phyloP scores from a whole-genome alignment of 2,888 invertebrate species.

The Venustoraphidia nigricollis region DNA sequence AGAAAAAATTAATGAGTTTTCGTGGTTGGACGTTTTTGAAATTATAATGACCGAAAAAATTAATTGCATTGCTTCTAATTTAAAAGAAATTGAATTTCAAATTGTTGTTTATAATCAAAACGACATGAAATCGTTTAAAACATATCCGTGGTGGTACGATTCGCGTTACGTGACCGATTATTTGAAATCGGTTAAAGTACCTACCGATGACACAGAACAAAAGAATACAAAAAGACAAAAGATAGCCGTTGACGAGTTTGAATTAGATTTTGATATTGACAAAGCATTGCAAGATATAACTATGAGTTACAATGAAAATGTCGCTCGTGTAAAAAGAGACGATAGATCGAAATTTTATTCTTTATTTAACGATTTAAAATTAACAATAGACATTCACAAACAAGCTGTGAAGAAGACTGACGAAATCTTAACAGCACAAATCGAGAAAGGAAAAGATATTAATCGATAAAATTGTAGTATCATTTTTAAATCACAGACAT shows the following conservation, averaged over 20 bases:
- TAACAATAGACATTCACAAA: no score
- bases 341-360: no score
- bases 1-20: conserved; percentile 27
- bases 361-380: no score
- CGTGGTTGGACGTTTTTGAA: conserved; percentile 38
- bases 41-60: conserved; percentile 38
- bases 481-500: no score
- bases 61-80: conserved; percentile 19
- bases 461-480: no score
- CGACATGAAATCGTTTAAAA: conserved; percentile 32
- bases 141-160: conserved; percentile 36
- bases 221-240: background rate
- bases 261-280: conserved; percentile 13
- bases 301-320: conserved; percentile 5
- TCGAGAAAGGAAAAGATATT: no score
- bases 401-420: no score
- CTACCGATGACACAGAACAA: background rate
- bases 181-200: background rate
- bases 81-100: background rate
- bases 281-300: conserved; percentile 8
- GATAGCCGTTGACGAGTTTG: background rate
- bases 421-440: no score
- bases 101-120: conserved; percentile 34
- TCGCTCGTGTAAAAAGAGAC: no score
- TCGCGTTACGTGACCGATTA: conserved; percentile 8